phyloP scores from a whole-genome alignment of 1,140 invertebrate genomes.

The Stenopsyche tienmushanensis region DNA sequence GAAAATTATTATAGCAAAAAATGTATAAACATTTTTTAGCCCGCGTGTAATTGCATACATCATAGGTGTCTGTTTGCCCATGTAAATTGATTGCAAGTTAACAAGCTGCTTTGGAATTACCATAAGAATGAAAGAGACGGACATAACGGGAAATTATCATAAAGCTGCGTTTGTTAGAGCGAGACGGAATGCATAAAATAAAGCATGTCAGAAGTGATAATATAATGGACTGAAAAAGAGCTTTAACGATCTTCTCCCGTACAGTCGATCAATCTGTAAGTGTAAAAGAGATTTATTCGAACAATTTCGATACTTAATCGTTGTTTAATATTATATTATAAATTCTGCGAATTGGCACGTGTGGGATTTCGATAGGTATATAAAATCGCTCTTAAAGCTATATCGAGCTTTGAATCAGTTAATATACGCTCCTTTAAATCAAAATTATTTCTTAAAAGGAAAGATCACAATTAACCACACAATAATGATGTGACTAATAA shows the following conservation, averaged over 20 bases:
- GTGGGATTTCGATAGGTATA: too few species aligned
- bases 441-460: too few species aligned
- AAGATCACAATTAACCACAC: too few species aligned
- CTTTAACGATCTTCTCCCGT: slow-evolving; percentile 34
- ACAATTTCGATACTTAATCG: too few species aligned
- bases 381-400: too few species aligned
- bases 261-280: slow-evolving; percentile 23
- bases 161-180: background rate
- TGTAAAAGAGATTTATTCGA: too few species aligned
- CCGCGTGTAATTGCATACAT: slow-evolving; percentile 31
- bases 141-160: background rate
- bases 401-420: too few species aligned
- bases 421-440: too few species aligned
- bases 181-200: slow-evolving; percentile 17
- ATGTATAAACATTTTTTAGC: slow-evolving; percentile 15
- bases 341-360: too few species aligned
- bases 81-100: slow-evolving; percentile 40
- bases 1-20: too few species aligned
- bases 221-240: slow-evolving; percentile 38
- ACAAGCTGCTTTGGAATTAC: slow-evolving; percentile 34
- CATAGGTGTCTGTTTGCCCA: slow-evolving; percentile 30
- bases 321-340: too few species aligned
- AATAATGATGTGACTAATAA: too few species aligned
- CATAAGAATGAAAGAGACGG: slow-evolving; percentile 23
- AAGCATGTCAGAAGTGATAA: slow-evolving; percentile 32